Percentiles rank a stretch among this genome's conserved stretches.
Evolutionary conservation across 2,797 vertebrate species (phyloP).

Genomic region (Epinephelus awoara): DNA sequence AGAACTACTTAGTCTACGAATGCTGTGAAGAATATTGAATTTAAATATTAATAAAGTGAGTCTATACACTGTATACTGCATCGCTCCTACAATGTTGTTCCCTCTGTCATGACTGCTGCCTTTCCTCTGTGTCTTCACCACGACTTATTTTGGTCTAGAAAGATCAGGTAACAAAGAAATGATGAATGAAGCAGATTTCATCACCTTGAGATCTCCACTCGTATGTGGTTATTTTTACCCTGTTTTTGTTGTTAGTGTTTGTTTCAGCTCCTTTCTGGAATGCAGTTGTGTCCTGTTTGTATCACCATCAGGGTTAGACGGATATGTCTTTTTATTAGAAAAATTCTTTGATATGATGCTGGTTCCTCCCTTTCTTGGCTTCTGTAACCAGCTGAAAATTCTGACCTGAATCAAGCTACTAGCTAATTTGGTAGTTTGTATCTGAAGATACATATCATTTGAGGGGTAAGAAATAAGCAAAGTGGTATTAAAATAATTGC

Average conservation of each 20-base stretch:
- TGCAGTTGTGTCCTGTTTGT: constrained; percentile 4
- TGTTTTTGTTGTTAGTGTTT: constrained; percentile 28
- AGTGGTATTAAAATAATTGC: background rate
- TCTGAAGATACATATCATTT: background rate
- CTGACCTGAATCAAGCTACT: background rate
- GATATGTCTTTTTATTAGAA: background rate
- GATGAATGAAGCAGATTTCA: background rate
- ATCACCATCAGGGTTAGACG: constrained; percentile 31
- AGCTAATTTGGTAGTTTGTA: background rate
- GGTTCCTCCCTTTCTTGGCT: background rate
- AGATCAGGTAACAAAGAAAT: constrained; percentile 9
- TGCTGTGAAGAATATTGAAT: background rate
- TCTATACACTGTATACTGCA: background rate
- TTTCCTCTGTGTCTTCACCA: constrained; percentile 40
- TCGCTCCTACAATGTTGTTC: constrained; percentile 10
- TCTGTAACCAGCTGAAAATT: background rate
- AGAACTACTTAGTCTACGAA: constrained; percentile 53
- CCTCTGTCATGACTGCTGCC: constrained; percentile 54
- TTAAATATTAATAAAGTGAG: background rate
- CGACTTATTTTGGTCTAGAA: background rate
- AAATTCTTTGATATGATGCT: constrained; percentile 1
- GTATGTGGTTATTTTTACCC: constrained; percentile 28
- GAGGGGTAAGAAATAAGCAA: constrained; percentile 4
- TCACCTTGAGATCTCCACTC: constrained; percentile 2
- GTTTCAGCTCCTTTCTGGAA: constrained; percentile 25